phyloP scores from a whole-genome alignment of 2,113 vertebrate species.

The Anseranas semipalmata region DNA sequence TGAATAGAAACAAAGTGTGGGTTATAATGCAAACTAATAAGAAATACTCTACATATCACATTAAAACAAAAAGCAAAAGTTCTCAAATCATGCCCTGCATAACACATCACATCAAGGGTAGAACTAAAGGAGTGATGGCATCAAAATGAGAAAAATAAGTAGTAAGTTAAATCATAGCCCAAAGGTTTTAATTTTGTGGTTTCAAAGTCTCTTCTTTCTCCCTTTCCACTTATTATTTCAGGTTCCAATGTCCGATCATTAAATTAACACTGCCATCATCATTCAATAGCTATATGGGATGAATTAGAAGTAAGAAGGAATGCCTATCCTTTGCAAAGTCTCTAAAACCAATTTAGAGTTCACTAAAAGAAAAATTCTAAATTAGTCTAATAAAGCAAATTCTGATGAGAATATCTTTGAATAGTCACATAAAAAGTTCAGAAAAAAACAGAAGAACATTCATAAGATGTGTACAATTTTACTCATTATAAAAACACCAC shows the following conservation, averaged over 20 bases:
- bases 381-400: not conserved
- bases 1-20: not conserved
- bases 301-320: not conserved
- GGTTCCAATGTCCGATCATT: not conserved
- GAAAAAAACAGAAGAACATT: not conserved
- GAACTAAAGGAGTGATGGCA: not conserved
- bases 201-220: constrained; percentile 13
- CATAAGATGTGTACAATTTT: not conserved
- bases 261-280: not conserved
- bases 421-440: not conserved
- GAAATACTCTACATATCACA: not conserved
- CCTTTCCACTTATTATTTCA: constrained; percentile 9
- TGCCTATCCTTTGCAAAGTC: not conserved
- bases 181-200: constrained; percentile 49
- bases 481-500: not conserved
- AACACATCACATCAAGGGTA: not conserved
- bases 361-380: not conserved
- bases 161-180: constrained; percentile 4
- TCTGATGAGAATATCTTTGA: not conserved
- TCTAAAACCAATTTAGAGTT: not conserved
- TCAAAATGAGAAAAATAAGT: constrained; percentile 34
- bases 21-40: not conserved
- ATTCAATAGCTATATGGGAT: not conserved
- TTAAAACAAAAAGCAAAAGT: not conserved
- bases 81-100: not conserved